Base-by-base conservation (phyloP, 2,113 vertebrate species). In the Brachypodius melanocephalos region DNA sequence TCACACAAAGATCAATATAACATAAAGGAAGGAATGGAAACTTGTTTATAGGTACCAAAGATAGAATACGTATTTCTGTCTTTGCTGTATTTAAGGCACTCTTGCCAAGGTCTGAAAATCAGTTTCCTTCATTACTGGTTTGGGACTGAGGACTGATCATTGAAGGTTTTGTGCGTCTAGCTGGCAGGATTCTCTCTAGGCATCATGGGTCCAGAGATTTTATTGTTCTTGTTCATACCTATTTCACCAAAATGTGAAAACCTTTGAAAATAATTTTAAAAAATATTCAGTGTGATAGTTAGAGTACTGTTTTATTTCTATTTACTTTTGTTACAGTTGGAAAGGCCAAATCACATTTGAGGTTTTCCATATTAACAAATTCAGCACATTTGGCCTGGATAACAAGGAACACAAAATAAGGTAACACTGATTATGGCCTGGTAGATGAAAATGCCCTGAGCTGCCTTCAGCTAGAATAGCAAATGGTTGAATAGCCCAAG, bases 391-490 rank as follows among this genome's bases (percentile, higher is more conserved):
- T 25, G 38, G 46, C 15, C 68, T 46, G 13, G 31, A 29, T 34
- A 89, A 40, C 66, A 85, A 42, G 42, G 36, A 87, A 36, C 36
- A 69, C 38, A 85, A 32, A 74, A 76, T 54, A 77, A 85, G 68
- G 16, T 49, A 93, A 49, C 1, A 2, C 45, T 75, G 71, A 89
- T 88, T 90, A 81, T 72, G 89, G 71, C 43, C 80, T 90, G 45
- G 74, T 57, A 52, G 29, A 59, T 69, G 81, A 93, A 97, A 95
- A 92, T 81, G 61, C 68, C 82, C 75, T 52, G 59, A 87, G 49
- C 67, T 95, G 68, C 89, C 79, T 95, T 91, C 66, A 95, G 76
- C 84, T 90, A 91, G 67, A 96, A 74, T 69, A 69, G 62, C 77
- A 85, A 97, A 81, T 55, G 22, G 58, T 49, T 88, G 40, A 94